Base-by-base conservation (phyloP, 2,888 invertebrate species). In the Scaptomyza parva region DNA sequence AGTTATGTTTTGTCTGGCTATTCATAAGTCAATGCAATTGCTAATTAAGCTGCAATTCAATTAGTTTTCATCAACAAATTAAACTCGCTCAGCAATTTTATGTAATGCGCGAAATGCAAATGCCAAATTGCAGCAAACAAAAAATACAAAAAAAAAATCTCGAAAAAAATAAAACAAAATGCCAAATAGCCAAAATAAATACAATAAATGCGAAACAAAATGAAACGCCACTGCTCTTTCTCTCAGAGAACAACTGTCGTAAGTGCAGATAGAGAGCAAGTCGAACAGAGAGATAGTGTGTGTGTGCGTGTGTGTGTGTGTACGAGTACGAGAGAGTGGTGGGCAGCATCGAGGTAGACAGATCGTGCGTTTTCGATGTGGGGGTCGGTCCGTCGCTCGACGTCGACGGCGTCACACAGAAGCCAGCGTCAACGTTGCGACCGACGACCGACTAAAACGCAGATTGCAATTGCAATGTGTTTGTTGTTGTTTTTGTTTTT, bases 61-160 rank as follows among this genome's bases (percentile, higher is more conserved):
- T 74, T 75, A 75, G 51, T 64, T 73, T 60, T 73, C 75, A 72
- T 73, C 75, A 75, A 75, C 69, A 74, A 78, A 78, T 69, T 62
- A 73, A 74, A 64, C 35, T 37, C 58, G 64, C 64, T 72, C 72
- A 69, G 68, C 78, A 62, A 60, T 77, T 82, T 82, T 82, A 82
- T 88, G 88, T 82, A 81, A 84, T 76, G 76, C 86, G 17, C 35
- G 35, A 65, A 79, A 65, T 82, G 80, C 86, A 82, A 78, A 61
- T 47, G 43, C 35, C 35, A 47, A 53, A 43, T 37, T 62, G 71
- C 66, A 71, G 35, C 39, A 43, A 28, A 11, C 28, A 40, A 20
- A 26, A n/a, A n/a, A n/a, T n/a, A n/a, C n/a, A n/a, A n/a, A n/a
- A n/a, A 33, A 20, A 35, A 28, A 43, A 63, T 2, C 11, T n/a